Percentiles rank a stretch among this genome's conserved stretches.
Evolutionary conservation across 2,113 vertebrate species (phyloP).

Genomic region (Passer domesticus): DNA sequence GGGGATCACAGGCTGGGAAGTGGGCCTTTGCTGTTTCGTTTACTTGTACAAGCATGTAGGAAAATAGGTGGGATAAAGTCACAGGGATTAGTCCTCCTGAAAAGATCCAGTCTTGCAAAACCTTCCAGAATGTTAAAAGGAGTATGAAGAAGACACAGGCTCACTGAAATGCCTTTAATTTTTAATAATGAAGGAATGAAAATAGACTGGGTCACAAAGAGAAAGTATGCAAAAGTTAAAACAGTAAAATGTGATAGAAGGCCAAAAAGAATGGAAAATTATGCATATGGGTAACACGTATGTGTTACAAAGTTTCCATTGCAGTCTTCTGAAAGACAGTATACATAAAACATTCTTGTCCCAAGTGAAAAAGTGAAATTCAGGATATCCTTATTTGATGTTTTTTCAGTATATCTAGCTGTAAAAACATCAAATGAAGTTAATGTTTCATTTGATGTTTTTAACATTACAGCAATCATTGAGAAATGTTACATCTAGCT

Average conservation of each 20-base stretch:
- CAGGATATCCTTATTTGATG: constrained; percentile 27
- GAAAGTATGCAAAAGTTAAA: not conserved
- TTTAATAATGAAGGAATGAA: not conserved
- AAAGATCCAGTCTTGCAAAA: not conserved
- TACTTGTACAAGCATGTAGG: not conserved
- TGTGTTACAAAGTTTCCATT: constrained; percentile 2
- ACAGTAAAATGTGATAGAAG: not conserved
- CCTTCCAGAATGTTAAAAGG: not conserved
- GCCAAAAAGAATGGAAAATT: not conserved
- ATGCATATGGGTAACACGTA: not conserved
- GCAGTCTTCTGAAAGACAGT: not conserved
- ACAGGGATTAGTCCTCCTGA: not conserved
- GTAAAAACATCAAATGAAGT: constrained; percentile 54
- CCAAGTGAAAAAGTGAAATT: constrained; percentile 41
- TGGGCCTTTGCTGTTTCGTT: not conserved
- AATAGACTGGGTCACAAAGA: not conserved
- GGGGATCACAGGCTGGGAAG: not conserved
- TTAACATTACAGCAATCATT: constrained; percentile 45
- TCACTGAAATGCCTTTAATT: not conserved
- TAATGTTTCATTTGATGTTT: constrained; percentile 53
- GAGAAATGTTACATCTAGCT: constrained; percentile 23
- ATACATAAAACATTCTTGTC: constrained; percentile 43
- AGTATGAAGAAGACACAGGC: not conserved
- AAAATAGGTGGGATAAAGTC: not conserved
- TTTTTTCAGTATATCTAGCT: constrained; percentile 29